Evolutionary conservation across 2,888 invertebrate species (phyloP).

Genomic region (Lasioglossum oenotherae): DNA sequence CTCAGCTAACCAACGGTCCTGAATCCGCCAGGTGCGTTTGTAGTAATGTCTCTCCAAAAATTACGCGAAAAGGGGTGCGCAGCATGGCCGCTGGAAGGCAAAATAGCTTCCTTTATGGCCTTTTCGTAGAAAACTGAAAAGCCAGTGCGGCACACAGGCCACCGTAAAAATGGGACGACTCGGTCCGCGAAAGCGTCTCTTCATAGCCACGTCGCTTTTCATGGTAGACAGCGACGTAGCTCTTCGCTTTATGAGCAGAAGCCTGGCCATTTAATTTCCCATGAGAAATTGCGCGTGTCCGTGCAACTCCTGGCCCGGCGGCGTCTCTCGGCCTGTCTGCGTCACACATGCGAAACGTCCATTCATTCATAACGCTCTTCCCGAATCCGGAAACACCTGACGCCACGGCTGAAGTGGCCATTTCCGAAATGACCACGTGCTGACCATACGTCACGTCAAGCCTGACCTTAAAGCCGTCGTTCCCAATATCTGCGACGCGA

Average conservation of each 20-base stretch:
- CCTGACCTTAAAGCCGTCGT: constrained; percentile 62
- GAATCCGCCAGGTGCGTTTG: background rate
- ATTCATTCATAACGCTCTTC: constrained; percentile 75
- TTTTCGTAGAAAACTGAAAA: constrained; percentile 49
- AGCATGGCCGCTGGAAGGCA: background rate
- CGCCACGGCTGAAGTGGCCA: constrained; percentile 70
- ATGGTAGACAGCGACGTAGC: constrained; percentile 55
- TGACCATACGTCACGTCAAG: constrained; percentile 70
- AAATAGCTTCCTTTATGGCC: constrained; percentile 7
- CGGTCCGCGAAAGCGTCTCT: constrained; percentile 44
- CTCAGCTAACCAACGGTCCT: background rate
- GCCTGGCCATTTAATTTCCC: constrained; percentile 78
- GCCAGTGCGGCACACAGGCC: constrained; percentile 12
- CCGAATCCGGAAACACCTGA: constrained; percentile 71
- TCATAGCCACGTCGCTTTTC: constrained; percentile 54
- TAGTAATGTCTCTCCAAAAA: background rate
- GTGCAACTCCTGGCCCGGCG: constrained; percentile 27
- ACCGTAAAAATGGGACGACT: constrained; percentile 59
- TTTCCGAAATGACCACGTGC: constrained; percentile 78
- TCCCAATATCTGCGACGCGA: constrained; percentile 35
- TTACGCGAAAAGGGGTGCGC: background rate
- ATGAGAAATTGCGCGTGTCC: constrained; percentile 78
- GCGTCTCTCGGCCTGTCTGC: constrained; percentile 46
- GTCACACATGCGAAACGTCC: constrained; percentile 66
- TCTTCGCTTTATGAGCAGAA: constrained; percentile 66